Conservation (phyloP, 92 coral and sea anemone genomes). For the Parazoanthus darwini region DNA sequence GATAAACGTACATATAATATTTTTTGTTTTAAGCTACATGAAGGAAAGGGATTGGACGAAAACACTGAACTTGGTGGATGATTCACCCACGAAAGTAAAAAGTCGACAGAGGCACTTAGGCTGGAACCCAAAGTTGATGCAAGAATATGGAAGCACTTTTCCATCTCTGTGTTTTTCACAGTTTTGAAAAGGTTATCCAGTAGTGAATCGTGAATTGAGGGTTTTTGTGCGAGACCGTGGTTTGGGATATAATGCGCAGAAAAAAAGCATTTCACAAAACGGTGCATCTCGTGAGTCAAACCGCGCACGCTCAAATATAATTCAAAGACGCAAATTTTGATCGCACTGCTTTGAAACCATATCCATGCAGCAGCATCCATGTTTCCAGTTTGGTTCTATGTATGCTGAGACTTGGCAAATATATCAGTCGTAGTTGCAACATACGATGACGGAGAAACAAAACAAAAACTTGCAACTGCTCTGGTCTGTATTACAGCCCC, state of each 20-base stretch:
- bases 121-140: not conserved
- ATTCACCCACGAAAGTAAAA: not conserved
- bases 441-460: not conserved
- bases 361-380: slow-evolving; percentile 17
- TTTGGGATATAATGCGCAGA: not conserved
- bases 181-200: not conserved
- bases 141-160: not conserved
- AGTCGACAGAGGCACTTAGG: not conserved
- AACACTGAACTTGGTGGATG: not conserved
- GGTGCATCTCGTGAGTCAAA: not conserved
- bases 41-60: no score
- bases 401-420: not conserved
- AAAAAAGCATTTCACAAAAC: not conserved
- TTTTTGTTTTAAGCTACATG: no score
- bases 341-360: slow-evolving; percentile 41
- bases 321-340: slow-evolving; percentile 25
- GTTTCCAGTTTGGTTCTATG: slow-evolving; percentile 4
- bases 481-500: not conserved
- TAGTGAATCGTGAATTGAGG: not conserved
- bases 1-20: not conserved
- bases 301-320: slow-evolving; percentile 42
- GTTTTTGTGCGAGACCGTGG: not conserved
- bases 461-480: not conserved
- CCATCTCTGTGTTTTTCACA: not conserved
- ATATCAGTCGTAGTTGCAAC: not conserved